Conservation (phyloP, 2,113 vertebrate genomes). For the Hemiscyllium ocellatum region DNA sequence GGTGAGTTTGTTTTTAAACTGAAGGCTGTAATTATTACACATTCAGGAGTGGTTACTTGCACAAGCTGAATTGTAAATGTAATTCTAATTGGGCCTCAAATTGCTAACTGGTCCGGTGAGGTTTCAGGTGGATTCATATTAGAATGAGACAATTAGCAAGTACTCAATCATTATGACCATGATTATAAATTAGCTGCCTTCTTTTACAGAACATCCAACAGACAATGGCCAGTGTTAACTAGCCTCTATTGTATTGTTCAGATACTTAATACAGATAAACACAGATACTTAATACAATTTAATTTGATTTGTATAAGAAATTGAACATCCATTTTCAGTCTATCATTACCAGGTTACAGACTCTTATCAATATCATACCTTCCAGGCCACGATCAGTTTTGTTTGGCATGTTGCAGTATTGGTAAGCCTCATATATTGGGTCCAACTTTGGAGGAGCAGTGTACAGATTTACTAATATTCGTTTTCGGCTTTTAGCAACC, state of each 20-base stretch:
- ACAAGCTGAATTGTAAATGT: not conserved
- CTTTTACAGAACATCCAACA: not conserved
- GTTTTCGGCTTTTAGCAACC: conserved; percentile 76
- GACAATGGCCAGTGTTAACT: not conserved
- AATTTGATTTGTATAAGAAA: not conserved
- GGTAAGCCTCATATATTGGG: conserved; percentile 72
- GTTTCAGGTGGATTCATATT: not conserved
- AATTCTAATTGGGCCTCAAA: not conserved
- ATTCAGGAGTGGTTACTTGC: not conserved
- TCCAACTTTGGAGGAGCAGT: conserved; percentile 67
- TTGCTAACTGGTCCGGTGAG: not conserved
- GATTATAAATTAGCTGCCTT: not conserved
- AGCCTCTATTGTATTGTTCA: not conserved
- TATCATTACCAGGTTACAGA: not conserved
- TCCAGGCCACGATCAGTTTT: conserved; percentile 80
- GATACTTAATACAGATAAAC: not conserved
- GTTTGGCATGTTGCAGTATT: conserved; percentile 85
- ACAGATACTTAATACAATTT: not conserved
- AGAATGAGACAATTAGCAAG: not conserved
- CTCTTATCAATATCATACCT: conserved; percentile 58
- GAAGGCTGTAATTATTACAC: not conserved
- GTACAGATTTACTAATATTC: conserved; percentile 70
- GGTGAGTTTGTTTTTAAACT: not conserved
- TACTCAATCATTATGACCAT: not conserved
- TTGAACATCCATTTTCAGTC: not conserved